Conservation (phyloP, 92 coral and sea anemone genomes). For the Phenganax stokvisi region DNA sequence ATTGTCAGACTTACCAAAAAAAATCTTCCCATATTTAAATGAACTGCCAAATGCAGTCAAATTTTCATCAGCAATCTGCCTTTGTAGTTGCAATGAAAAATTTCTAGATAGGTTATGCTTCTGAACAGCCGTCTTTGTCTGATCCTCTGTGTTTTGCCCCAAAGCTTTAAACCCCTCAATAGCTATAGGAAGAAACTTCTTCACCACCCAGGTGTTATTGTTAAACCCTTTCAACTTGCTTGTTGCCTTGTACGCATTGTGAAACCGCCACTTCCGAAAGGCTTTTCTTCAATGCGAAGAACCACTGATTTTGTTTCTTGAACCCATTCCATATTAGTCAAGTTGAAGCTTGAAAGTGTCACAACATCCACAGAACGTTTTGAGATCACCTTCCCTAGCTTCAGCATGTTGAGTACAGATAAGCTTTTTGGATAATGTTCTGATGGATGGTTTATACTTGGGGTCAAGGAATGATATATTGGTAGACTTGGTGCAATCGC, state of each 20-base stretch:
- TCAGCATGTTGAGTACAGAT: conserved; percentile 25
- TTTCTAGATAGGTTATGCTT: conserved; percentile 35
- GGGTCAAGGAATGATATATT: not conserved
- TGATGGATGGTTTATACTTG: not conserved
- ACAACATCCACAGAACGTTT: conserved; percentile 8
- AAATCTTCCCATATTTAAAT: conserved; percentile 45
- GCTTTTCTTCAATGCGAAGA: conserved; percentile 17
- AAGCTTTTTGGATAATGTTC: conserved; percentile 25
- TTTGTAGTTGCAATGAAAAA: conserved; percentile 20
- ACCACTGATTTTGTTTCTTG: conserved; percentile 45
- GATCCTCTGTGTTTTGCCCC: conserved; percentile 23
- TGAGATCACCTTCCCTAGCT: not conserved
- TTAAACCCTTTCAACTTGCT: conserved; percentile 32
- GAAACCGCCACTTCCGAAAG: conserved; percentile 58
- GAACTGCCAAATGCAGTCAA: conserved; percentile 36
- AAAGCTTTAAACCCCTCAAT: conserved; percentile 3
- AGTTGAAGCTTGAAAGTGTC: conserved; percentile 35
- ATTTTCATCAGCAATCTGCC: conserved; percentile 11
- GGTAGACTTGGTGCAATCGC: not conserved
- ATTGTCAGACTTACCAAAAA: conserved; percentile 46
- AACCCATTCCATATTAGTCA: conserved; percentile 54
- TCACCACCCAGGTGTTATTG: conserved; percentile 51
- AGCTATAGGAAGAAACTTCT: conserved; percentile 25
- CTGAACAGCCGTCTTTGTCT: conserved; percentile 28
- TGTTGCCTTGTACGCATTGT: conserved; percentile 38